These are phyloP conservation scores for Limnephilus lunatus DNA, from an alignment of 2,888 invertebrate species.

Conservation along the genomic window DNA sequence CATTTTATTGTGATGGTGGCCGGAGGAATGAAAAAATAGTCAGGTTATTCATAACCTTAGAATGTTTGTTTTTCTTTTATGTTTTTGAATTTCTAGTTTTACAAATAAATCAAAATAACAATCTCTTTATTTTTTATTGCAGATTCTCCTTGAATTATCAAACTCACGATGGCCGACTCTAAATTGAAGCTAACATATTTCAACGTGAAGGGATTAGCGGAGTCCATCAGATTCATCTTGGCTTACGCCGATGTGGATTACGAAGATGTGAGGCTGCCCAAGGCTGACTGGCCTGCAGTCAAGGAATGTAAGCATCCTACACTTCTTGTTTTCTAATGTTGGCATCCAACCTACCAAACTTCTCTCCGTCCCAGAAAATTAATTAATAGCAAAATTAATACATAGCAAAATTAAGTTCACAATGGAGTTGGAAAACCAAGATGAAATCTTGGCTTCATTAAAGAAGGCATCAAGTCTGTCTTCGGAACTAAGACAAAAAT, in stretches of 20 bases:
- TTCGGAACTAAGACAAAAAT: no score
- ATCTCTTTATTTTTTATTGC: neutral
- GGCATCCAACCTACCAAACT: neutral
- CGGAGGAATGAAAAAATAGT: no score
- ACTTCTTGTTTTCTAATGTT: neutral
- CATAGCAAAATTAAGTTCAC: no score
- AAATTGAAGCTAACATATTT: slow-evolving; percentile 64
- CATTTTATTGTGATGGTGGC: no score
- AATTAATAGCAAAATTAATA: no score
- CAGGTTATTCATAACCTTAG: no score
- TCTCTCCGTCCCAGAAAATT: neutral
- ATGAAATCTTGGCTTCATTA: no score
- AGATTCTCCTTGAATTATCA: neutral
- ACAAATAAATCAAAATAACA: neutral
- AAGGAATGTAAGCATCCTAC: slow-evolving; percentile 58
- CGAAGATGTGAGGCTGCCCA: slow-evolving; percentile 62
- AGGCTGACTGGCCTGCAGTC: slow-evolving; percentile 61
- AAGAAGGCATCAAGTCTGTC: no score
- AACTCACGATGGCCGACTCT: slow-evolving; percentile 60
- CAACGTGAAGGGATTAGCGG: slow-evolving; percentile 60
- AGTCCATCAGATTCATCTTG: slow-evolving; percentile 61
- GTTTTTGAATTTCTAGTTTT: neutral
- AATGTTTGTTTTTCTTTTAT: no score
- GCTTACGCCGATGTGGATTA: slow-evolving; percentile 62
- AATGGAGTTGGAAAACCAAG: no score